phyloP scores from a whole-genome alignment of 2,888 invertebrate genomes.

The Nephrotoma flavescens region DNA sequence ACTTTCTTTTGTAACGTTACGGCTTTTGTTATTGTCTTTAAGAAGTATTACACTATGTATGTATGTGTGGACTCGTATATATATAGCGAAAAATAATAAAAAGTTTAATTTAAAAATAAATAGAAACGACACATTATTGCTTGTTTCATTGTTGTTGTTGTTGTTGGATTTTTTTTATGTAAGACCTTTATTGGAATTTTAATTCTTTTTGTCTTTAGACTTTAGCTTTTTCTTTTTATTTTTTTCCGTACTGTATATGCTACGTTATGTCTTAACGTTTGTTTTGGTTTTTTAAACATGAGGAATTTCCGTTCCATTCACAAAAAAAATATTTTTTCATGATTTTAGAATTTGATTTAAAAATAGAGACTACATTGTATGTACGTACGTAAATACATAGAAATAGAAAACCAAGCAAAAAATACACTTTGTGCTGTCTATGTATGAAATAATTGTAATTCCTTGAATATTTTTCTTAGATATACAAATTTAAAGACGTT shows the following conservation, averaged over 20 bases:
- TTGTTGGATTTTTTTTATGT: neutral
- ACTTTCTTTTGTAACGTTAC: neutral
- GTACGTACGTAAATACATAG: neutral
- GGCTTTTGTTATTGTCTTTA: neutral
- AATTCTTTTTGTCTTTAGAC: neutral
- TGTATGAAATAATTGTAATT: neutral
- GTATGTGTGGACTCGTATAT: neutral
- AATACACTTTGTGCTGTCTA: neutral
- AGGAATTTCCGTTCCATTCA: neutral
- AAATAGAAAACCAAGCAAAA: neutral
- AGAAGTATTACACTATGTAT: neutral
- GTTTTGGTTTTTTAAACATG: neutral
- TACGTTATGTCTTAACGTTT: neutral
- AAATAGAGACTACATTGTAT: neutral
- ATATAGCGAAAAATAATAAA: neutral
- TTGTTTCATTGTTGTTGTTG: neutral
- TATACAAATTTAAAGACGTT: neutral
- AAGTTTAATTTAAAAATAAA: neutral
- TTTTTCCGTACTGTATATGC: neutral
- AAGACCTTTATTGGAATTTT: neutral
- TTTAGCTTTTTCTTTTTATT: neutral
- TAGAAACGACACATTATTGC: neutral
- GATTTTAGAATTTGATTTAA: neutral
- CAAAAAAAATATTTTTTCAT: neutral
- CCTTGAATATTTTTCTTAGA: neutral